Evolutionary conservation across 2,113 vertebrate species (phyloP), one percentile per base, ranked within the genome.

Genomic region (Formicarius rufipectus): DNA sequence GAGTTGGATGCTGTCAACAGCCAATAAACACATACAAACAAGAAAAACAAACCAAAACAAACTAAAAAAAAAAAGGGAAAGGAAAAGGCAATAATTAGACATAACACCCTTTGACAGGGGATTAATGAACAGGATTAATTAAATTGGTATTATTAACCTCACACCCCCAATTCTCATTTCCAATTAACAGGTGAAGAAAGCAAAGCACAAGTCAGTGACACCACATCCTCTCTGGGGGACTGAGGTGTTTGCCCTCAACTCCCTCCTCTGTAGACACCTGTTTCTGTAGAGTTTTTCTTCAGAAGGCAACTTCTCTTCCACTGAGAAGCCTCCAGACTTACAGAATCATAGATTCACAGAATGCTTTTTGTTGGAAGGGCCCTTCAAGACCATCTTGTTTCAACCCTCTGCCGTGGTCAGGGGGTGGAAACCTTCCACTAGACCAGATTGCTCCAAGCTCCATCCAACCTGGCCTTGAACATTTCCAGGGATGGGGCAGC

Each of bases 1-100:
- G 3, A 66, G 69, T n/a, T 95, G 67, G 30, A 63, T 76, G 74
- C 68, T 93, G 76, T 90, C 89, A 93, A 75, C 73, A 93, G 39
- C 67, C 90, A 74, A 72, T 63, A 77, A 93, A 89, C 50, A 94
- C 53, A 63, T 33, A 35, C 21, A 84, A 94, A 90, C 30, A 90
- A 77, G 42, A 69, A 86, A 76, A 25, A 7, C 6, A 35, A 63
- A 56, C n/a, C n/a, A n/a, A n/a, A n/a, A n/a, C n/a, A n/a, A n/a
- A n/a, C n/a, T n/a, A 69, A 71, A 50, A 14, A 80, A 4, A 13
- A 0, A 4, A 28, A 22, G 9, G 10, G 27, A 56, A 64, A 69
- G 69, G 6, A 23, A 84, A 79, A 93, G 20, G 6, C 53, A 59
- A 24, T 63, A 52, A 79, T 75, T 84, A 84, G 49, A 62, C 35